phyloP scores from a whole-genome alignment of 2,888 invertebrate genomes.

The Acanthoscelides obtectus region DNA sequence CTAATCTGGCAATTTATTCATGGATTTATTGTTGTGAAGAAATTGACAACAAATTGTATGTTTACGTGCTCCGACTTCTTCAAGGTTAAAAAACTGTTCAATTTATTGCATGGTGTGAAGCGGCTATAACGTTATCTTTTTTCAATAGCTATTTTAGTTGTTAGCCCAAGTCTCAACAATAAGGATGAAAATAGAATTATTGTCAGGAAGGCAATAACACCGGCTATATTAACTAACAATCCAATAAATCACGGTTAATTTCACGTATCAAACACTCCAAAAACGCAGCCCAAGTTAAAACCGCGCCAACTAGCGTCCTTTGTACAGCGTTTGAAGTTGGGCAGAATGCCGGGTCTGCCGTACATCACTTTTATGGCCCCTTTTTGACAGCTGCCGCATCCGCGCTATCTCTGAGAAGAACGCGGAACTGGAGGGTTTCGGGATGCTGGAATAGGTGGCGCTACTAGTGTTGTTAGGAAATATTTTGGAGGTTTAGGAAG shows the following conservation, averaged over 20 bases:
- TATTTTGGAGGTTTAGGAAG: not conserved
- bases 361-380: not conserved
- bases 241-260: not conserved
- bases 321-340: not conserved
- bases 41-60: no score
- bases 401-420: not conserved
- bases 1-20: no score
- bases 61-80: no score
- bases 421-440: not conserved
- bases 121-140: no score
- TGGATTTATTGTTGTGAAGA: no score
- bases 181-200: no score
- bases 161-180: no score
- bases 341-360: not conserved
- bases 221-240: not conserved
- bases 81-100: no score
- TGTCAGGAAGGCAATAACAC: not conserved
- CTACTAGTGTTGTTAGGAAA: not conserved
- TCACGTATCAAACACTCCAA: not conserved
- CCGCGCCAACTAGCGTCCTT: not conserved
- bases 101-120: no score
- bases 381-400: not conserved
- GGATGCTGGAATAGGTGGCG: not conserved
- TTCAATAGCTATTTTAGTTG: no score
- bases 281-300: not conserved